phyloP scores from a whole-genome alignment of 2,888 invertebrate species.

The Lampropteryx suffumata region DNA sequence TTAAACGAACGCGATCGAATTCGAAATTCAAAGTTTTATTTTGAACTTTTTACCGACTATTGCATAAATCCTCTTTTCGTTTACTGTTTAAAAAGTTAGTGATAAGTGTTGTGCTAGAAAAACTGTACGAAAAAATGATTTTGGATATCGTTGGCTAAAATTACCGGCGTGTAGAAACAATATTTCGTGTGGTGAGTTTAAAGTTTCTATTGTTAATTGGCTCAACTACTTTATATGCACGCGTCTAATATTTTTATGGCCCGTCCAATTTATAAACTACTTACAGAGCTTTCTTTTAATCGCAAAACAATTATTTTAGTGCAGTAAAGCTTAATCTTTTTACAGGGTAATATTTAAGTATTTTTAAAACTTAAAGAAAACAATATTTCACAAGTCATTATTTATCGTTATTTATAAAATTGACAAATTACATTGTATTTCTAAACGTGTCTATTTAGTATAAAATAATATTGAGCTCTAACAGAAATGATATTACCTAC shows the following conservation, averaged over 20 bases:
- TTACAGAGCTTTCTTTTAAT: conserved; percentile 1
- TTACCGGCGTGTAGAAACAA: conserved; percentile 11
- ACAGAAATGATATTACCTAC: no score
- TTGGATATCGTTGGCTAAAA: conserved; percentile 19
- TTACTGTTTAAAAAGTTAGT: not conserved
- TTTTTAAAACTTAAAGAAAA: no score
- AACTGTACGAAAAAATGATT: conserved; percentile 25
- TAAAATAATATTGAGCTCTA: no score
- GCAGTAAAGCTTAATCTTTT: no score
- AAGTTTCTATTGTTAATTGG: conserved; percentile 27
- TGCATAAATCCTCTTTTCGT: not conserved
- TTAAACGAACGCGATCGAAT: conserved; percentile 50
- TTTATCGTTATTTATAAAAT: no score
- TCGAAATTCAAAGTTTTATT: conserved; percentile 29
- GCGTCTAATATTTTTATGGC: conserved; percentile 18
- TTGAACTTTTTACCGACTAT: conserved; percentile 17
- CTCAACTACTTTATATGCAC: conserved; percentile 14
- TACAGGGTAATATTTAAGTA: no score
- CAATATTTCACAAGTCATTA: not conserved
- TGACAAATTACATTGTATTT: no score
- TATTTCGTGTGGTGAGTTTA: conserved; percentile 22
- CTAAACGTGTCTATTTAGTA: no score
- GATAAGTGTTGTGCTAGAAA: conserved; percentile 28
- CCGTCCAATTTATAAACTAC: conserved; percentile 15
- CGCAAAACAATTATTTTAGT: no score